Percentiles rank a stretch among this genome's conserved stretches.
These are phyloP conservation scores for Scaeva pyrastri DNA, from an alignment of 2,888 invertebrate genomes.

Conservation along the genomic window DNA sequence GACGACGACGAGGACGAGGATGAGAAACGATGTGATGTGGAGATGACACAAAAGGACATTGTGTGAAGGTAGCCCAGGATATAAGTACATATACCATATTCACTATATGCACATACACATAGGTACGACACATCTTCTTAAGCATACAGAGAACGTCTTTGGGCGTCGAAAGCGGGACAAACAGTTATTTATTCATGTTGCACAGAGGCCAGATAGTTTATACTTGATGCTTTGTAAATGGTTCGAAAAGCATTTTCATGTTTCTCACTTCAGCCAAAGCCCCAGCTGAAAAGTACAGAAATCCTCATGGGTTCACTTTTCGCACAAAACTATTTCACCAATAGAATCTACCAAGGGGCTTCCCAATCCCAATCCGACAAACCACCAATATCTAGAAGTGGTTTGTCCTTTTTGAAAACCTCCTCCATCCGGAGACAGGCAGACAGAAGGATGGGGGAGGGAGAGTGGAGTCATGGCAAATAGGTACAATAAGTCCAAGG, in stretches of 20 bases:
- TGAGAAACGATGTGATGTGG: conserved; percentile 26
- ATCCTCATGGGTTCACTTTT: conserved; percentile 51
- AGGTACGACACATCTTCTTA: neutral
- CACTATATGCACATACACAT: neutral
- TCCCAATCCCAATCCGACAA: conserved; percentile 22
- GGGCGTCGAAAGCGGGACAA: conserved; percentile 61
- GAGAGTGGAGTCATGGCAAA: conserved; percentile 21
- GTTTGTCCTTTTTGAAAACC: conserved; percentile 33
- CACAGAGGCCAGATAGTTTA: conserved; percentile 30
- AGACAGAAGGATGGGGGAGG: no score
- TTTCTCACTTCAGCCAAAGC: conserved; percentile 31
- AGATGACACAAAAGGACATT: conserved; percentile 24
- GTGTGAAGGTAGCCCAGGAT: conserved; percentile 20
- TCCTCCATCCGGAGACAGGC: conserved; percentile 1
- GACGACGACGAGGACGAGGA: neutral
- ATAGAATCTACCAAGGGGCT: conserved; percentile 19
- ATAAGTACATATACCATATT: neutral
- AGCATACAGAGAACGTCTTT: conserved; percentile 23
- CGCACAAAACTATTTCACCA: conserved; percentile 43
- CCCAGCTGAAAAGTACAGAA: neutral
- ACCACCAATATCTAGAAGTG: conserved; percentile 60
- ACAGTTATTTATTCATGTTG: conserved; percentile 63
- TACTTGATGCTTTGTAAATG: conserved; percentile 19
- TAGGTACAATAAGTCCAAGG: conserved; percentile 21
- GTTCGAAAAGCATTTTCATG: conserved; percentile 67